Base-by-base conservation (phyloP, 2,888 invertebrate species). In the Laothoe populi region DNA sequence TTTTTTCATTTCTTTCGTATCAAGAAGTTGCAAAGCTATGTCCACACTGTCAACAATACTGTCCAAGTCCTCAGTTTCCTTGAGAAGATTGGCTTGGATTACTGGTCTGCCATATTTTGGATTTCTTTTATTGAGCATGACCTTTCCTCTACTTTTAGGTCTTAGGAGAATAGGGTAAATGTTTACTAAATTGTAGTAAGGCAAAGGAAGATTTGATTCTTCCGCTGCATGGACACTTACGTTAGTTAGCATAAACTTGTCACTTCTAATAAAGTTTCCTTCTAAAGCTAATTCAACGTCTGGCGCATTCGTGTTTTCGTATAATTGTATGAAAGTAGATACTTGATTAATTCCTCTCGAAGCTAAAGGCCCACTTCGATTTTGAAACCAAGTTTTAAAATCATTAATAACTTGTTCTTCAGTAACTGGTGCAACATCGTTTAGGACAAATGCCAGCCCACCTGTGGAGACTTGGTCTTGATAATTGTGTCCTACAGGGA, bases 391-490 rank as follows among this genome's bases (percentile, higher is more conserved):
- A 11, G 81, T 88, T 70, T 92, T 93, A 44, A 92, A 92, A 68
- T 91, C 91, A 45, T 83, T 82, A 21, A 90, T 84, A 4, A 92
- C 70, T 70, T 88, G 81, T 44, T 67, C 74, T 70, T 92, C 91
- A 57, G 77, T 78, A 0, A 90, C 81, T 19, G 81, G 75, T 0
- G 84, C 69, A 4, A 88, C 83, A 48, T 92, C 91, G 58, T 75
- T 85, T 4, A 93, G 65, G 13, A 79, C 72, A 66, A 93, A 92
- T 0, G 93, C 83, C 60, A 93, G 75, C 21, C 93, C 93, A 13
- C 92, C 92, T 24, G 86, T 87, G 0, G 89, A 85, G 0, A 93
- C 90, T 72, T 93, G 93, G 70, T 93, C 93, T 79, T 88, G 90
- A 72, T 91, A 93, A 68, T 90, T 87, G 7, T 78, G 66, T 1